These are phyloP conservation scores for Myoxocephalus aenaeus DNA, from an alignment of 2,797 vertebrate genomes.

Conservation along the genomic window DNA sequence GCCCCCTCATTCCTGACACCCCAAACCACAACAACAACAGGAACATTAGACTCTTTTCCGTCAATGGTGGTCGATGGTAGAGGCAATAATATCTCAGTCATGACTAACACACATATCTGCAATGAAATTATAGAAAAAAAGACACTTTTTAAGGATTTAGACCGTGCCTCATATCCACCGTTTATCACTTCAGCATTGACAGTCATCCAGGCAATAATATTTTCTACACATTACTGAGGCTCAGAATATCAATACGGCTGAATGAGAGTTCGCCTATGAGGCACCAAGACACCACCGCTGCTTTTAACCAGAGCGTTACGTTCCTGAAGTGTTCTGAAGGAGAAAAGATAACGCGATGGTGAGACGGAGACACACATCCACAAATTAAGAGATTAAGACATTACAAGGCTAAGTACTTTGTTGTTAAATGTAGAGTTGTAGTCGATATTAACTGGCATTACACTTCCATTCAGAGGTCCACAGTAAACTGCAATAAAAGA, in stretches of 20 bases:
- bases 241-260: not conserved
- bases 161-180: too few relatives aligned
- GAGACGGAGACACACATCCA: not conserved
- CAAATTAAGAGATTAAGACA: not conserved
- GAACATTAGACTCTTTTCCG: too few relatives aligned
- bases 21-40: too few relatives aligned
- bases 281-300: too few relatives aligned
- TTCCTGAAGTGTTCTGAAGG: not conserved
- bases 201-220: not conserved
- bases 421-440: not conserved
- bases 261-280: not conserved
- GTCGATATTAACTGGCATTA: not conserved
- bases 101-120: not conserved
- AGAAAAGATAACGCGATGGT: not conserved
- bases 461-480: constrained; percentile 28
- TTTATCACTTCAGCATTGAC: not conserved
- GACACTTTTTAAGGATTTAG: not conserved
- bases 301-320: not conserved
- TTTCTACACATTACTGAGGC: not conserved
- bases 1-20: not conserved
- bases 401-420: not conserved
- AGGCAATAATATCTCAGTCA: not conserved
- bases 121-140: not conserved
- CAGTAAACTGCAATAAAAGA: constrained; percentile 25
- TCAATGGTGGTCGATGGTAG: too few relatives aligned